Evolutionary conservation across 2,888 invertebrate genomes (phyloP), one percentile per base, ranked within the genome.

Genomic region (Hyposoter didymator): DNA sequence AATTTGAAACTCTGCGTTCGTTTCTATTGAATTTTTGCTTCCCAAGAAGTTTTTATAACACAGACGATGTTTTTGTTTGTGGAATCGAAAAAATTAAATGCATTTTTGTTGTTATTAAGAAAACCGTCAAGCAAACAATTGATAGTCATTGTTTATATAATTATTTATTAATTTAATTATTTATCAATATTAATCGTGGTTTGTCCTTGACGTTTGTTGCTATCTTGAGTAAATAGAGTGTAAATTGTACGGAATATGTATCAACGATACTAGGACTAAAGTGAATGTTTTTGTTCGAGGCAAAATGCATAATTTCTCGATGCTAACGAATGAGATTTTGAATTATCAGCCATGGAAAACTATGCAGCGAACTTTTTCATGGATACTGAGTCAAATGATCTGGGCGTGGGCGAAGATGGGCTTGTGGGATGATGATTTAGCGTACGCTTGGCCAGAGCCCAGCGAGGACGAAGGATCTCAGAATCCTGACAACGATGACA

Each of bases 371-470:
- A 88, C 88, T 8, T 52, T 91, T 0, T 90, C 91, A 2, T 94
- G 94, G 94, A 66, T 93, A 5, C 62, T 93, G 32, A 88, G 91
- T 7, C 92, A 93, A 82, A 90, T 90, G 14, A 89, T 90, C 14
- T 90, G 91, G 88, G 89, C 86, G 5, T 92, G 93, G 91, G 91
- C 91, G 0, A 92, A 90, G 78, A 86, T 89, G 49, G 93, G 92
- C 7, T 84, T 93, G 73, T 91, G 92, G 92, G 86, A 89, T 14
- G 88, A 88, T 22, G 92, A 93, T 7, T 90, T 90, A 49, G 89
- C 90, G 2, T 88, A 92, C 52, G 90, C 90, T 8, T 90, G 89
- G n/a, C 88, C 90, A 39, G 89, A 90, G 39, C 85, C 89, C 0
- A 90, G 67, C 32, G 93, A 93, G 10, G 90, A 89, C 0, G 92